These are phyloP conservation scores for Allolobophora icterica DNA, from an alignment of 2,888 invertebrate genomes.

Conservation along the genomic window DNA sequence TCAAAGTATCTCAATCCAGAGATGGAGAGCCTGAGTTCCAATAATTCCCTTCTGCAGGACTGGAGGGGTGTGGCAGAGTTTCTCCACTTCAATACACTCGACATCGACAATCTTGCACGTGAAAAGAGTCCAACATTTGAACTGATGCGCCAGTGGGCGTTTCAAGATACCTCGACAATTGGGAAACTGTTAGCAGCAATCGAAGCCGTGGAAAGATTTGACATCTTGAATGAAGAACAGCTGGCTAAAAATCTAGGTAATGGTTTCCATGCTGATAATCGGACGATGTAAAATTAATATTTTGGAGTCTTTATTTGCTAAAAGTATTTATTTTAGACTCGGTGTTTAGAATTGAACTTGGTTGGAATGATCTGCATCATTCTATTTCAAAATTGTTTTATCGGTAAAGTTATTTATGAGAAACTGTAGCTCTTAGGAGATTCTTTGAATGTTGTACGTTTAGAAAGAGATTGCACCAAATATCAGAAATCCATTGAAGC, in stretches of 20 bases:
- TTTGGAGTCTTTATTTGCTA: too few species aligned
- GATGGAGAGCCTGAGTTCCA: constrained; percentile 28
- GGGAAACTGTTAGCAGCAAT: constrained; percentile 31
- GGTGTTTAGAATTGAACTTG: too few species aligned
- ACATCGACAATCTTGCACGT: constrained; percentile 38
- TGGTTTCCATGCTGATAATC: too few species aligned
- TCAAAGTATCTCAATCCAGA: constrained; percentile 38
- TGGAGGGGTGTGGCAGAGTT: constrained; percentile 40
- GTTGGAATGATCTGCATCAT: too few species aligned
- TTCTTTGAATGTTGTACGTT: not conserved
- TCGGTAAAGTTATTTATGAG: too few species aligned
- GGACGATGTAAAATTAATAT: too few species aligned
- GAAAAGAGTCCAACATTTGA: constrained; percentile 29
- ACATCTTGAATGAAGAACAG: constrained; percentile 34
- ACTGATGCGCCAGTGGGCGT: not conserved
- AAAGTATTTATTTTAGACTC: too few species aligned
- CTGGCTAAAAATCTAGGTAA: constrained; percentile 30
- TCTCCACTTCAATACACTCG: constrained; percentile 26
- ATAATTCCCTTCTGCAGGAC: constrained; percentile 30
- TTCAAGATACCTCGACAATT: not conserved
- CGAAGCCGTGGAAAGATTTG: constrained; percentile 29
- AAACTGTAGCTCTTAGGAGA: too few species aligned
- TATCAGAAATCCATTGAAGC: constrained; percentile 19
- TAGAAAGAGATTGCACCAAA: constrained; percentile 4
- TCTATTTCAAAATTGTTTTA: too few species aligned